Evolutionary conservation across 2,113 vertebrate genomes (phyloP), one percentile per base, ranked within the genome.

Genomic region (Protobothrops mucrosquamatus): DNA sequence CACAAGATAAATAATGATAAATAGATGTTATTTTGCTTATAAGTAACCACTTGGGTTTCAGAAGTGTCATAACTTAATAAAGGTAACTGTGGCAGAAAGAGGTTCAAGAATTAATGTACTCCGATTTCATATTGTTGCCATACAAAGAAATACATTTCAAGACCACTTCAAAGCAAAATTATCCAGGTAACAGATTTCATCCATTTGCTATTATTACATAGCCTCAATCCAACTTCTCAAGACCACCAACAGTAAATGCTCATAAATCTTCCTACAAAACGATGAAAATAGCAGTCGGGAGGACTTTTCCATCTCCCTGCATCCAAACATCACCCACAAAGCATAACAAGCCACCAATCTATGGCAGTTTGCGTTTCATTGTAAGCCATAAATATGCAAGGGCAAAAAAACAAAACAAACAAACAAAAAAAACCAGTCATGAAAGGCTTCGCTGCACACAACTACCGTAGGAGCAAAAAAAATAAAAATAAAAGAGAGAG

Each of bases 351-450:
- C 29, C 14, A 92, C 55, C 15, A 55, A 56, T 20, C 14, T 93
- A 95, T 95, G 91, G 95, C 95, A 97, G 74, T 43, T 95, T 96
- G 95, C 94, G 94, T 48, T 93, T 94, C 93, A 94, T 93, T 97
- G 94, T 91, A 93, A 93, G 93, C 95, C 97, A 96, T 93, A 95
- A 95, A 97, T 91, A 61, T 64, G 87, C 34, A 57, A 91, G 91
- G 94, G 57, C 85, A 92, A 64, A 74, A 91, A n/a, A n/a, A 69
- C 15, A n/a, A 5, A 6, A 46, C 46, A 48, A 64, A 57, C 2
- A 51, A 51, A 51, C 51, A 10, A 54, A 52, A 52, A 52, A 54
- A 11, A 54, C 52, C 95, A 88, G 91, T 46, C 90, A 87, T 48
- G 55, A 89, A 92, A 94, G 93, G 93, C 94, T 94, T 92, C 92